Percentiles rank a stretch among this genome's conserved stretches.
Conservation (phyloP, 1,140 invertebrate species). For the Oedothorax gibbosus region DNA sequence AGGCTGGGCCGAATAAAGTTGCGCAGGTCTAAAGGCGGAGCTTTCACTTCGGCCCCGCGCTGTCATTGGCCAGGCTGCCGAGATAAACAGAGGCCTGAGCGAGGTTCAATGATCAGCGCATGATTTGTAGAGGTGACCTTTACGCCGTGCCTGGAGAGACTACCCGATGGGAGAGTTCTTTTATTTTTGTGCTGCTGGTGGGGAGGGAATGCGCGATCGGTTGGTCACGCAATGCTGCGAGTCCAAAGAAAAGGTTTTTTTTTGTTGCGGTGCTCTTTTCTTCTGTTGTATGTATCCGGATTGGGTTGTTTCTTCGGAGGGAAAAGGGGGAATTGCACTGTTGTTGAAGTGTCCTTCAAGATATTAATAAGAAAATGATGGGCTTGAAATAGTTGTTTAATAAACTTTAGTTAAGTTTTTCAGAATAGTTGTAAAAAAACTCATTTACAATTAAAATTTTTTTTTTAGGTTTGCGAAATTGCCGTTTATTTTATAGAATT, state of each 20-base stretch:
- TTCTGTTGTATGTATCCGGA: slow-evolving; percentile 24
- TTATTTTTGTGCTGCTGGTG: slow-evolving; percentile 27
- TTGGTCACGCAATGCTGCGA: slow-evolving; percentile 11
- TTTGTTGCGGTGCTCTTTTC: not conserved
- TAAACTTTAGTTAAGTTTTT: too few species aligned
- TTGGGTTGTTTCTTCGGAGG: not conserved
- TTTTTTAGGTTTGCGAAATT: too few species aligned
- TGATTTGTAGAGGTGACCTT: slow-evolving; percentile 61
- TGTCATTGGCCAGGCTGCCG: slow-evolving; percentile 32
- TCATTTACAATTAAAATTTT: too few species aligned
- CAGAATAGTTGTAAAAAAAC: too few species aligned
- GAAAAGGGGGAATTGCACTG: not conserved
- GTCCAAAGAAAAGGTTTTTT: slow-evolving; percentile 21
- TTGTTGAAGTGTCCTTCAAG: not conserved
- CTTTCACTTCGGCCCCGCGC: not conserved
- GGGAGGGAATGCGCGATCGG: slow-evolving; percentile 37
- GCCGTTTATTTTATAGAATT: too few species aligned
- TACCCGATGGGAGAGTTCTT: slow-evolving; percentile 24
- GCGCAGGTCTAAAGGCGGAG: slow-evolving; percentile 38
- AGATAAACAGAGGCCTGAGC: slow-evolving; percentile 58
- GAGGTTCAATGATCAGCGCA: slow-evolving; percentile 60
- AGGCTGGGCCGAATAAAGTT: slow-evolving; percentile 23
- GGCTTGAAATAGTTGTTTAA: too few species aligned
- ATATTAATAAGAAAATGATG: not conserved
- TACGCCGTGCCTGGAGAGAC: slow-evolving; percentile 44